These are phyloP conservation scores for Gallinago stenura DNA, from an alignment of 2,797 vertebrate species.

Conservation along the genomic window DNA sequence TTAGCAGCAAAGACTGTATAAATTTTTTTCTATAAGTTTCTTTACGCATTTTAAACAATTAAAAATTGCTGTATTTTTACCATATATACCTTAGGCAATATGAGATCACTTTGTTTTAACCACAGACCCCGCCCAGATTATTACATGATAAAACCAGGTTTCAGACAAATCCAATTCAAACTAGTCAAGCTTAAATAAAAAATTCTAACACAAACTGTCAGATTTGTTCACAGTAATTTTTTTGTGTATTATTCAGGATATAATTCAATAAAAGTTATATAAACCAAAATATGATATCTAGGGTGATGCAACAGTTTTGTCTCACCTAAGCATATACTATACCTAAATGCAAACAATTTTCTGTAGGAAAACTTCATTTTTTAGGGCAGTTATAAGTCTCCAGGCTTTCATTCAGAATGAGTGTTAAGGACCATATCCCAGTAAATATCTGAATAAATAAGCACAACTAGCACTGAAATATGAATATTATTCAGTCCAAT, in stretches of 20 bases:
- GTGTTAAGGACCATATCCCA: background rate
- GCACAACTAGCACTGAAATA: slow-evolving; percentile 6
- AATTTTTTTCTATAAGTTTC: background rate
- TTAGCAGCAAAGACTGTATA: background rate
- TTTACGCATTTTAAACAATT: background rate
- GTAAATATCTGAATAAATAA: slow-evolving; percentile 55
- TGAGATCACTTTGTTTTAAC: background rate
- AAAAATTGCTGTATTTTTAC: background rate
- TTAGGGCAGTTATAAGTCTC: slow-evolving; percentile 40
- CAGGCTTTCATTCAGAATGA: slow-evolving; percentile 29
- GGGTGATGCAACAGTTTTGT: background rate
- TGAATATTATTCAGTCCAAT: slow-evolving; percentile 48
- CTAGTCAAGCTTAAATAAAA: background rate
- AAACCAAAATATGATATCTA: background rate
- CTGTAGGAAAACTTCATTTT: slow-evolving; percentile 33
- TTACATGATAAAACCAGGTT: background rate
- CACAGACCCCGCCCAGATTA: background rate
- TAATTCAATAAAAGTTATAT: background rate
- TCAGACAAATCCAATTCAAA: background rate
- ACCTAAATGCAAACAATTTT: slow-evolving; percentile 30
- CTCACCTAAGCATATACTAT: background rate
- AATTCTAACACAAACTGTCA: background rate
- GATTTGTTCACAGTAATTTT: background rate
- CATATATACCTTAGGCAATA: background rate
- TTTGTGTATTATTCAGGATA: background rate